Base-by-base conservation (phyloP, 2,888 invertebrate genomes). In the Tuberolachnus salignus region DNA sequence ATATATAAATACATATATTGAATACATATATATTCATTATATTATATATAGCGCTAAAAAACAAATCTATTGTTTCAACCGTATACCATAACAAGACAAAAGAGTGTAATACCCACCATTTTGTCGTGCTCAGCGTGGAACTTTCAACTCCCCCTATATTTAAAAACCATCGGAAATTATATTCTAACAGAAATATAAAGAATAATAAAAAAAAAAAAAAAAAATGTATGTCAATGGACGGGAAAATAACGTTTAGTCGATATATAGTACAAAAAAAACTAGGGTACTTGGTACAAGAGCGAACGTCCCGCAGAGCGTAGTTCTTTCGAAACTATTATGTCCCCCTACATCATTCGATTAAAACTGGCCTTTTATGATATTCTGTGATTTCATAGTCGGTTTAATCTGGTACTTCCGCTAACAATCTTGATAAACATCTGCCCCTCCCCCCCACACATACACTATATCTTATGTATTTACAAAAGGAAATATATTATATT, bases 371-470 rank as follows among this genome's bases (percentile, higher is more conserved):
- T 78, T 78, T 78, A 78, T 78, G 78, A 67, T 69, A 78, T 78
- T 78, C 69, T 69, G 78, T 78, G 78, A 78, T 78, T 78, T 78
- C 78, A 78, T 78, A 78, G 78, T 78, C 78, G 67, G 78, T 21
- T 78, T 78, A 78, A 78, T 67, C 67, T 59, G 59, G 78, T 78
- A 78, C 67, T 78, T 78, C 78, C 67, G 78, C 42, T 66, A 46
- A 14, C 55, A 66, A 67, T 69, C 67, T 78, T 21, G 78, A 78
- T 78, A 61, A 78, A 78, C 78, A 78, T 78, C 78, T 78, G 78
- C 59, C 49, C 26, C 34, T 34, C 34, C 34, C 34, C 34, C 34
- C 34, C 6, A n/a, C n/a, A n/a, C 34, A 6, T 34, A 34, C 34
- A 34, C 34, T 57, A 75, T 66, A 66, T 66, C 75, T 66, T 59